Conservation (phyloP, 2,797 vertebrate species). For the Ambastaia sidthimunki region DNA sequence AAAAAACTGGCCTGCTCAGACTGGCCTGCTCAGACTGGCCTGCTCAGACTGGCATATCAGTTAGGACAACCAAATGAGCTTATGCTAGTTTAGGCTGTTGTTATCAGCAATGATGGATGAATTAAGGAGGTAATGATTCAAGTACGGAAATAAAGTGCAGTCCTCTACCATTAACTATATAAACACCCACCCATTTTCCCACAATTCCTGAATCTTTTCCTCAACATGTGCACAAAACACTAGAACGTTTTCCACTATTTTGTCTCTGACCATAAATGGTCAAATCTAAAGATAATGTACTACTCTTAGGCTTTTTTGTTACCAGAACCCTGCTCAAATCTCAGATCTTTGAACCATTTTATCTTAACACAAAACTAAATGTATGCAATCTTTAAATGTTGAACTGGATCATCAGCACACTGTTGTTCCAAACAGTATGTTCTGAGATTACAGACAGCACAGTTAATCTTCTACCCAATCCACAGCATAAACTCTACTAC, state of each 20-base stretch:
- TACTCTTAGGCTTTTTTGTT: background rate
- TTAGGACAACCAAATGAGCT: background rate
- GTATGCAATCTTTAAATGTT: background rate
- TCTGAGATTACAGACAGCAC: background rate
- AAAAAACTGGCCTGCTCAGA: background rate
- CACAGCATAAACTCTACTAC: background rate
- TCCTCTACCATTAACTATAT: slow-evolving; percentile 11
- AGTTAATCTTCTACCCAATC: background rate
- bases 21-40: background rate
- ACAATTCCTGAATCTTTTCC: background rate
- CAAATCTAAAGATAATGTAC: slow-evolving; percentile 10
- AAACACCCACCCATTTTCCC: background rate
- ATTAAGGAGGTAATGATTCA: slow-evolving; percentile 30
- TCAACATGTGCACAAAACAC: background rate
- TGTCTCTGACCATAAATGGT: slow-evolving; percentile 24
- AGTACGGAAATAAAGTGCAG: background rate
- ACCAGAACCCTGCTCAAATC: background rate
- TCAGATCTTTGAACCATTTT: background rate
- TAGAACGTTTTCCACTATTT: slow-evolving; percentile 3
- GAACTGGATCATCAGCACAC: background rate
- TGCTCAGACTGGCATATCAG: background rate
- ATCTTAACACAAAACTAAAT: slow-evolving; percentile 23
- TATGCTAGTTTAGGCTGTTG: background rate
- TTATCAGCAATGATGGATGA: slow-evolving; percentile 4
- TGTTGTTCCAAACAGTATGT: background rate